phyloP scores from a whole-genome alignment of 1,140 invertebrate genomes.

The Drosophila kohkoa region DNA sequence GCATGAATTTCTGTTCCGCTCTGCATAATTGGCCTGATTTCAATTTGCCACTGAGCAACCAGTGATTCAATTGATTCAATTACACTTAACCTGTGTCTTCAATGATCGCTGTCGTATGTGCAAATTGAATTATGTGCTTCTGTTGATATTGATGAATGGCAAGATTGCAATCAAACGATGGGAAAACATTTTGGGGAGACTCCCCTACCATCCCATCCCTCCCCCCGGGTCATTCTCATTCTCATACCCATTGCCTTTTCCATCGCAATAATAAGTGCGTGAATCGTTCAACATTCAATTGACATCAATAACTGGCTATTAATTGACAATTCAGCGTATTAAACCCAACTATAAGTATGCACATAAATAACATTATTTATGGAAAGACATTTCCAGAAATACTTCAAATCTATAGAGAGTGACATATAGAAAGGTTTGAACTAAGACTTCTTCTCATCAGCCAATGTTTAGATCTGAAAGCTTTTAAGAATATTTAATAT shows the following conservation, averaged over 20 bases:
- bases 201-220: background rate
- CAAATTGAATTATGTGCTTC: conserved; percentile 69
- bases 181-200: conserved; percentile 47
- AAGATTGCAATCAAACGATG: conserved; percentile 70
- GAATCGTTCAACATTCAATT: conserved; percentile 49
- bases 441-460: background rate
- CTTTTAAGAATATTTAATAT: background rate
- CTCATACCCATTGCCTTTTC: background rate
- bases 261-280: conserved; percentile 48
- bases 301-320: conserved; percentile 48
- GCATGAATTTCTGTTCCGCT: conserved; percentile 28
- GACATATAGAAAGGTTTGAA: background rate
- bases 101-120: conserved; percentile 4
- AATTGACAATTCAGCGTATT: conserved; percentile 15
- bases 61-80: conserved; percentile 77
- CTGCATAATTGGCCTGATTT: conserved; percentile 73
- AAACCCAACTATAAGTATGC: background rate
- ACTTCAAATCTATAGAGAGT: background rate
- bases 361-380: conserved; percentile 32
- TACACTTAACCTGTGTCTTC: conserved; percentile 52
- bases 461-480: background rate
- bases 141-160: conserved; percentile 79
- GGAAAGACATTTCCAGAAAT: background rate
- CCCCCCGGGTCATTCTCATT: no score
- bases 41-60: conserved; percentile 57